phyloP scores from a whole-genome alignment of 2,888 invertebrate genomes.

The Tiliacea citrago region DNA sequence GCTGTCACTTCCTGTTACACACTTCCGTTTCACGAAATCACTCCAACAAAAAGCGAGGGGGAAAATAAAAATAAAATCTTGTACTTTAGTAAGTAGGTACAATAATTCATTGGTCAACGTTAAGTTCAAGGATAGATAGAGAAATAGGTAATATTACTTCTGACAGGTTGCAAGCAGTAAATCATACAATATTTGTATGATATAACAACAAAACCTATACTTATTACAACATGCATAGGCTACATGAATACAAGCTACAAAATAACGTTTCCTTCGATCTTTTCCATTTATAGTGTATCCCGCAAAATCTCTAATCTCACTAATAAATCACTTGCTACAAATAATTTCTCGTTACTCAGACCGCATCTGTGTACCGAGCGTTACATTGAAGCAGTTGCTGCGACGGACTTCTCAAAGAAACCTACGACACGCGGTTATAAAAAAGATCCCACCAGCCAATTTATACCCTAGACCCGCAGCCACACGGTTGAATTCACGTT shows the following conservation, averaged over 20 bases:
- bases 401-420: constrained; percentile 78
- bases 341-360: constrained; percentile 83
- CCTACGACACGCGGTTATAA: constrained; percentile 73
- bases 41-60: no score
- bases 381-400: constrained; percentile 76
- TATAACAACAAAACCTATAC: neutral
- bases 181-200: constrained; percentile 20
- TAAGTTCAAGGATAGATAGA: neutral
- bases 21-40: no score
- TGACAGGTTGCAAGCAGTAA: constrained; percentile 9
- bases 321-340: constrained; percentile 73
- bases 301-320: constrained; percentile 65
- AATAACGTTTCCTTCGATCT: constrained; percentile 42
- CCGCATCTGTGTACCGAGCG: constrained; percentile 83
- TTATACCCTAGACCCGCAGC: constrained; percentile 34
- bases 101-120: neutral
- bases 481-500: constrained; percentile 62
- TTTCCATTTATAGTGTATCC: constrained; percentile 46
- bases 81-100: no score
- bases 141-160: neutral
- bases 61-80: no score
- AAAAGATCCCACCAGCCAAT: constrained; percentile 52
- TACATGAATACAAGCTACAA: constrained; percentile 29
- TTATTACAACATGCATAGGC: constrained; percentile 3
- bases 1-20: no score